Percentiles rank a stretch among this genome's conserved stretches.
Conservation (phyloP, 2,888 invertebrate genomes). For the Cheilosia variabilis region DNA sequence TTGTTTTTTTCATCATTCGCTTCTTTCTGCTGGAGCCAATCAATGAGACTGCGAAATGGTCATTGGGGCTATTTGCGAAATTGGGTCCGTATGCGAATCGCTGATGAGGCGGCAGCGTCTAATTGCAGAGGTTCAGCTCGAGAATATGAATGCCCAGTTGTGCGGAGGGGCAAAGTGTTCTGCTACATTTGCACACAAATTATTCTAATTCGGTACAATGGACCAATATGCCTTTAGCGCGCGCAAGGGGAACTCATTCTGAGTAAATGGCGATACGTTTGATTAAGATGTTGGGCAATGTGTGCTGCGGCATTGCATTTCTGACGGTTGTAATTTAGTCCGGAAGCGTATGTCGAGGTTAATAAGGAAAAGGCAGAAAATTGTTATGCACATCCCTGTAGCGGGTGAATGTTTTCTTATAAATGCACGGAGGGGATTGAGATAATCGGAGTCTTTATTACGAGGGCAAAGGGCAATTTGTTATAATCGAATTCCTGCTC, state of each 20-base stretch:
- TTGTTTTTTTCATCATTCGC: slow-evolving; percentile 16
- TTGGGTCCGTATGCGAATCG: slow-evolving; percentile 67
- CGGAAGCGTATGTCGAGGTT: too few species aligned
- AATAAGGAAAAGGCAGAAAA: too few species aligned
- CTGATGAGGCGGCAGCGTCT: slow-evolving; percentile 65
- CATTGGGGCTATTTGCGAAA: slow-evolving; percentile 70
- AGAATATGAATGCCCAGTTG: background rate
- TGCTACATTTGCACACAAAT: slow-evolving; percentile 70
- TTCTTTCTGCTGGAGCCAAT: slow-evolving; percentile 35
- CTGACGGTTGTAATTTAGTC: slow-evolving; percentile 21
- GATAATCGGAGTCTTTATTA: too few species aligned
- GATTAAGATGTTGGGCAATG: slow-evolving; percentile 55
- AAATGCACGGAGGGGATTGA: too few species aligned
- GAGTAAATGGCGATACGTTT: slow-evolving; percentile 29
- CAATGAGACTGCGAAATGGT: slow-evolving; percentile 63
- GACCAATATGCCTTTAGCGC: slow-evolving; percentile 35
- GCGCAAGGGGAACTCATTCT: slow-evolving; percentile 21
- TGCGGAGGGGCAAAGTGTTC: slow-evolving; percentile 33
- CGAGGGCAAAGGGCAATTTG: too few species aligned
- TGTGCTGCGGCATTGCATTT: slow-evolving; percentile 47
- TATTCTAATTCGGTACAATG: slow-evolving; percentile 70
- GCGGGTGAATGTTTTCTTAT: too few species aligned
- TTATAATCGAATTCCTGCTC: too few species aligned
- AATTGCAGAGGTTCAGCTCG: slow-evolving; percentile 52
- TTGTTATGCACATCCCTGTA: too few species aligned